Base-by-base conservation (phyloP, 1,140 invertebrate species). In the Pseudomyrmex cubaensis region DNA sequence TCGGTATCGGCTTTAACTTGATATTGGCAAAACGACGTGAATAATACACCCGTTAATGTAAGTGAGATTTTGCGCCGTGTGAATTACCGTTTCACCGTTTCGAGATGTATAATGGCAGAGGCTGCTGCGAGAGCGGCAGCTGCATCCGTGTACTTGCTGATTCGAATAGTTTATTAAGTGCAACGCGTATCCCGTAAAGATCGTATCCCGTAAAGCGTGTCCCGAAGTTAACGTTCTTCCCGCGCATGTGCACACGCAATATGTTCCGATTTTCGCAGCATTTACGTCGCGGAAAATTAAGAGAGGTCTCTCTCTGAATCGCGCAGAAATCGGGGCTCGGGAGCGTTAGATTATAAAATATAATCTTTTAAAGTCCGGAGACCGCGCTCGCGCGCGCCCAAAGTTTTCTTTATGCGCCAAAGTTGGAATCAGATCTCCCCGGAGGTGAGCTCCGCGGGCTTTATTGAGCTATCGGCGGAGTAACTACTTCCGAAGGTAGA, bases 361-460 rank as follows among this genome's bases (percentile, higher is more conserved):
- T 82, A 82, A 75, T 82, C 78, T 56, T 52, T 75, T 73, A 82
- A 82, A 75, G 57, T 63, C 50, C 72, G 50, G 44, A 57, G 25
- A 25, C 25, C 25, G 17, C 46, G 61, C 57, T 2, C 25, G 17
- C 46, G 61, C 57, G 17, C 46, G 61, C 57, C 46, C 59, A 13
- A 82, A 82, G 69, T 82, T 82, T 75, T 75, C 76, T 80, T 80
- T 80, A 80, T 80, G 76, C 76, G 66, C 76, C 1, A 72, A 80
- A 80, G 66, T 80, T 72, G 66, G 76, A 72, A 80, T 80, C 76
- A 48, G 76, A 72, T 80, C 66, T 72, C 12, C 52, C 52, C 4
- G 64, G 69, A 46, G 69, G 57, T n/a, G 46, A 74, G 46, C 78
- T 46, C 57, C 17, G 70, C 10, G 70, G 78, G 75, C 70, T 82